Conservation (phyloP, 2,888 invertebrate genomes). For the Tachina lurida region DNA sequence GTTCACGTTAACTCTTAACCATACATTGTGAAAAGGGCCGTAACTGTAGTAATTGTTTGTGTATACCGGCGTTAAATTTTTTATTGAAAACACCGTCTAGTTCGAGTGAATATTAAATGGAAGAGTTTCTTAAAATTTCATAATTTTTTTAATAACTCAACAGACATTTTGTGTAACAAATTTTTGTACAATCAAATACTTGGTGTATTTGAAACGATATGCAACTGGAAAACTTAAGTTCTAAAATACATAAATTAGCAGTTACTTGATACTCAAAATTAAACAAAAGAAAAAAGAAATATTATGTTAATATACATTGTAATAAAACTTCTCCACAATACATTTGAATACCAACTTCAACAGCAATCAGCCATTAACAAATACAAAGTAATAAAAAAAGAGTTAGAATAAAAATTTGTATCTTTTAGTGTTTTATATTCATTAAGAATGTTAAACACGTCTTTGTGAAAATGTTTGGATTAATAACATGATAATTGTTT, state of each 20-base stretch:
- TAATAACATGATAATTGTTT: constrained; percentile 71
- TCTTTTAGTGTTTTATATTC: constrained; percentile 31
- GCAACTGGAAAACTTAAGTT: neutral
- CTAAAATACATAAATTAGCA: neutral
- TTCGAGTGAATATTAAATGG: too few relatives aligned
- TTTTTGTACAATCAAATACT: neutral
- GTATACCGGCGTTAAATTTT: too few relatives aligned
- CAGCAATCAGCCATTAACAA: neutral
- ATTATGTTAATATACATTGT: constrained; percentile 30
- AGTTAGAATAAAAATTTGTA: neutral
- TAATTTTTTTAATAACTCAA: too few relatives aligned
- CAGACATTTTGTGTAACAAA: neutral
- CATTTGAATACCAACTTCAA: constrained; percentile 33
- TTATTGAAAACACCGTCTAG: too few relatives aligned
- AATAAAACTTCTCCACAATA: constrained; percentile 42
- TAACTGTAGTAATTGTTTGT: too few relatives aligned
- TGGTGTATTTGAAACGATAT: neutral
- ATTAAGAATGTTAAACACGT: constrained; percentile 72
- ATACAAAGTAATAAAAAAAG: neutral
- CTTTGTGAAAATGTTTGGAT: constrained; percentile 61
- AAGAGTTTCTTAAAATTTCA: too few relatives aligned
- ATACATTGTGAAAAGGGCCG: too few relatives aligned
- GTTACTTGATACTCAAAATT: neutral
- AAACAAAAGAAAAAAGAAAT: constrained; percentile 7
- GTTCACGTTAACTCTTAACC: too few relatives aligned